Conservation (phyloP, 2,888 invertebrate species). For the Diplolepis rosae region DNA sequence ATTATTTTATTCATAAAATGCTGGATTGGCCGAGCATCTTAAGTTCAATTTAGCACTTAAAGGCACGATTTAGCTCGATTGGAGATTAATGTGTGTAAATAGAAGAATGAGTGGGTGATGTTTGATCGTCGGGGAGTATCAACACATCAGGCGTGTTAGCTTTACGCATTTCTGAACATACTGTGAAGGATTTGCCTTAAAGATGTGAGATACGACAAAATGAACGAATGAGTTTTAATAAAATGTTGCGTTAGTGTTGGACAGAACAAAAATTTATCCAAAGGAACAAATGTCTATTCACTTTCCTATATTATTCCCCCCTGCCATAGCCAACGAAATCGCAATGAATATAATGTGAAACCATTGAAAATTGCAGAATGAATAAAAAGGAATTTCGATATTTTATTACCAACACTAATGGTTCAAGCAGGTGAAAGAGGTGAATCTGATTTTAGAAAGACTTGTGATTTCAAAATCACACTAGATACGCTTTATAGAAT, state of each 20-base stretch:
- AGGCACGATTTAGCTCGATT: conserved; percentile 30
- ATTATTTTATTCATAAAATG: no score
- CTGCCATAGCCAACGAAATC: conserved; percentile 10
- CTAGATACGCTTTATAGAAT: no score
- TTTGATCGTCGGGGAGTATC: conserved; percentile 50
- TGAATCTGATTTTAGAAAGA: no score
- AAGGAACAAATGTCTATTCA: conserved; percentile 11
- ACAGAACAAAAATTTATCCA: conserved; percentile 13
- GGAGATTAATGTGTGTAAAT: conserved; percentile 31
- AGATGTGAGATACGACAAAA: conserved; percentile 40
- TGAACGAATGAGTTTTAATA: conserved; percentile 33
- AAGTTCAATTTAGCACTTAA: conserved; percentile 9
- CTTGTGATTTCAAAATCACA: no score
- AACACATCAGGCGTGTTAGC: conserved; percentile 36
- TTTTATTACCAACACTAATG: no score
- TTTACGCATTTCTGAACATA: conserved; percentile 47
- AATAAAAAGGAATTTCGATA: background rate
- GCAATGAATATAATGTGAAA: background rate
- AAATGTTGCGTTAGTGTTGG: background rate
- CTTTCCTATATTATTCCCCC: conserved; percentile 10
- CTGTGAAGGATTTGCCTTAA: conserved; percentile 29
- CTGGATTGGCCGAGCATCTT: no score
- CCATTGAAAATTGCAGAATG: background rate
- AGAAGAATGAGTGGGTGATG: conserved; percentile 15
- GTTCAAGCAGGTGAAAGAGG: no score